phyloP scores from a whole-genome alignment of 2,113 vertebrate genomes.

The Diphyllodes magnificus region DNA sequence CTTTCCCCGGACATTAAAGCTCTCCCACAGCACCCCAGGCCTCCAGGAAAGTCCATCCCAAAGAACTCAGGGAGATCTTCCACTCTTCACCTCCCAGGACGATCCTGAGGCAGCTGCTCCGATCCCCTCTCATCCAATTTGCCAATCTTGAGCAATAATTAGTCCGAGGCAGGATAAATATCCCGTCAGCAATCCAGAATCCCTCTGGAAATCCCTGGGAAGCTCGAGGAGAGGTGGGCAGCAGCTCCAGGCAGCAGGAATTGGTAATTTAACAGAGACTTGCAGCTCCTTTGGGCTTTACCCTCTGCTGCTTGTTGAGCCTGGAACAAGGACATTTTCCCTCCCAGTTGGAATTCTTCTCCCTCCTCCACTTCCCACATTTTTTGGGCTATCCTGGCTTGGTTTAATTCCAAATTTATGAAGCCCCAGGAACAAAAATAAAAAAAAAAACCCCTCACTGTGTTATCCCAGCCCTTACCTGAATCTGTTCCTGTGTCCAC shows the following conservation, averaged over 20 bases:
- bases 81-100: neutral
- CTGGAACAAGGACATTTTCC: fast-evolving
- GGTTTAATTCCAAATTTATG: neutral
- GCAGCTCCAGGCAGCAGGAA: neutral
- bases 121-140: neutral
- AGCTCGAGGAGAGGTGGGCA: neutral
- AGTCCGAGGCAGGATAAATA: neutral
- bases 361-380: neutral
- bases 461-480: constrained; percentile 67
- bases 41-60: neutral
- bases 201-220: neutral
- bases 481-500: constrained; percentile 98
- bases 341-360: neutral
- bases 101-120: neutral
- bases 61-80: neutral
- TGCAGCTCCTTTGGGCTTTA: neutral
- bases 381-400: neutral
- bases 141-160: neutral
- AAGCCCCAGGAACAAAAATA: neutral
- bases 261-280: neutral
- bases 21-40: neutral
- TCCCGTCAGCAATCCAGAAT: neutral
- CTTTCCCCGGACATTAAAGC: neutral
- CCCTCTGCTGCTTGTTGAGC: neutral
- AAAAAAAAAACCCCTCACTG: neutral